Evolutionary conservation across 2,888 invertebrate species (phyloP).

Genomic region (Tubiluchus corallicola): DNA sequence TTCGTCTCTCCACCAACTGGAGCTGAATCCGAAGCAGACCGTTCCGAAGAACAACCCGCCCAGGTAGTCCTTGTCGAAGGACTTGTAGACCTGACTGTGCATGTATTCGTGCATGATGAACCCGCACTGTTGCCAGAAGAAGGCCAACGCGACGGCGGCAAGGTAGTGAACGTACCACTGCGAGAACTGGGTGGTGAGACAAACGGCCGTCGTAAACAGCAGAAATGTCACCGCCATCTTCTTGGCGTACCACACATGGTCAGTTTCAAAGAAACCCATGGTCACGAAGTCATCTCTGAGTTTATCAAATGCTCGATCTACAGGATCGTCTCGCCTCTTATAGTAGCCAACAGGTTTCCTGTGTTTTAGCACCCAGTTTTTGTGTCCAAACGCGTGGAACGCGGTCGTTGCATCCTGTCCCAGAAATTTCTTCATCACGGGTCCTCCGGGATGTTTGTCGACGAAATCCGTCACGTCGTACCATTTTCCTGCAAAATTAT

Average conservation of each 20-base stretch:
- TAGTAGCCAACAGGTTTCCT: slow-evolving; percentile 12
- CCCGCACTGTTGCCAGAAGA: slow-evolving; percentile 14
- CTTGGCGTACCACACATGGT: slow-evolving; percentile 11
- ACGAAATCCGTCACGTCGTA: slow-evolving; percentile 12
- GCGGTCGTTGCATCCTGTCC: slow-evolving; percentile 10
- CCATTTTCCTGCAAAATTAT: slow-evolving; percentile 11
- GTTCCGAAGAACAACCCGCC: slow-evolving; percentile 5
- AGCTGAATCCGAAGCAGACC: slow-evolving; percentile 6
- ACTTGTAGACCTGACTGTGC: slow-evolving; percentile 12
- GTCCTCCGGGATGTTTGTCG: slow-evolving; percentile 11
- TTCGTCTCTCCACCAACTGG: slow-evolving; percentile 7
- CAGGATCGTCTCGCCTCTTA: slow-evolving; percentile 10
- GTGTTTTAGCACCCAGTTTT: slow-evolving; percentile 11
- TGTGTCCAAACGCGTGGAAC: slow-evolving; percentile 10
- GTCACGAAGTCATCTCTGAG: slow-evolving; percentile 8
- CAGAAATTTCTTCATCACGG: slow-evolving; percentile 10
- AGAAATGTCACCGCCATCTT: slow-evolving; percentile 9
- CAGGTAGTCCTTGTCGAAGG: slow-evolving; percentile 8
- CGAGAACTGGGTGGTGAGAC: slow-evolving; percentile 5
- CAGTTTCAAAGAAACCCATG: slow-evolving; percentile 12
- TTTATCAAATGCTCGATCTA: slow-evolving; percentile 12
- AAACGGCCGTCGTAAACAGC: slow-evolving; percentile 6
- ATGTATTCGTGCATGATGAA: slow-evolving; percentile 15
- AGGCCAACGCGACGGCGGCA: slow-evolving; percentile 11
- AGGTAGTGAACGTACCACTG: slow-evolving; percentile 12